Percentiles rank a stretch among this genome's conserved stretches.
These are phyloP conservation scores for Clistopyga incitator DNA, from an alignment of 2,888 invertebrate genomes.

Conservation along the genomic window DNA sequence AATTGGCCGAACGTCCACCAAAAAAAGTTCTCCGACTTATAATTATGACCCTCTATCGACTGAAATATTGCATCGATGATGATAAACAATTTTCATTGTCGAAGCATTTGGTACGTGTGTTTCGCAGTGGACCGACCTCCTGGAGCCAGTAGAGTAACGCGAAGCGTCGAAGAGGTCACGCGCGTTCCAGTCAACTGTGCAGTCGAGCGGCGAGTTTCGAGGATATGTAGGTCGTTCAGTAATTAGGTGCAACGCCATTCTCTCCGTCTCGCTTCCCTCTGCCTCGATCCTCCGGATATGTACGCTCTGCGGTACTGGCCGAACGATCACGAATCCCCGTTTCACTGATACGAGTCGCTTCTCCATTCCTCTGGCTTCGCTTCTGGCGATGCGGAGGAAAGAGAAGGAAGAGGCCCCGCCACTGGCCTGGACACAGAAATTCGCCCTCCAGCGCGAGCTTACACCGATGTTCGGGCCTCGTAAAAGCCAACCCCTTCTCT, in stretches of 20 bases:
- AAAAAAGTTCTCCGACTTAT: too few relatives aligned
- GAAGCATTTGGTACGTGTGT: conserved; percentile 29
- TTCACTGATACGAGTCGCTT: conserved; percentile 40
- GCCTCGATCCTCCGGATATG: conserved; percentile 46
- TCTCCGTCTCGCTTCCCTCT: conserved; percentile 57
- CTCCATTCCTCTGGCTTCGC: background rate
- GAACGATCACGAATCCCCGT: conserved; percentile 54
- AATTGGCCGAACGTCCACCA: too few relatives aligned
- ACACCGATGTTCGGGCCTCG: conserved; percentile 48
- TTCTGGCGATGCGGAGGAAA: conserved; percentile 26
- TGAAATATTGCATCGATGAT: too few relatives aligned
- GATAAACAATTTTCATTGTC: background rate
- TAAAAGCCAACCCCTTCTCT: conserved; percentile 38
- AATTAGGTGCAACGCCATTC: conserved; percentile 66
- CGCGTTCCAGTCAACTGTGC: conserved; percentile 33
- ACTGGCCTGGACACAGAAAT: conserved; percentile 21
- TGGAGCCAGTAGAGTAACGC: conserved; percentile 31
- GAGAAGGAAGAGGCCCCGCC: conserved; percentile 1
- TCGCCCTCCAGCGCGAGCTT: conserved; percentile 4
- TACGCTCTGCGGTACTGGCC: conserved; percentile 30
- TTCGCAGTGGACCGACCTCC: background rate
- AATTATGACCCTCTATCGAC: too few relatives aligned
- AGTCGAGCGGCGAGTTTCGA: conserved; percentile 39
- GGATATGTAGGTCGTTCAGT: conserved; percentile 67
- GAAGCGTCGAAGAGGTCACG: conserved; percentile 50